Evolutionary conservation across 2,888 invertebrate species (phyloP), one percentile per base, ranked within the genome.

Genomic region (Drosophila imparisetae): DNA sequence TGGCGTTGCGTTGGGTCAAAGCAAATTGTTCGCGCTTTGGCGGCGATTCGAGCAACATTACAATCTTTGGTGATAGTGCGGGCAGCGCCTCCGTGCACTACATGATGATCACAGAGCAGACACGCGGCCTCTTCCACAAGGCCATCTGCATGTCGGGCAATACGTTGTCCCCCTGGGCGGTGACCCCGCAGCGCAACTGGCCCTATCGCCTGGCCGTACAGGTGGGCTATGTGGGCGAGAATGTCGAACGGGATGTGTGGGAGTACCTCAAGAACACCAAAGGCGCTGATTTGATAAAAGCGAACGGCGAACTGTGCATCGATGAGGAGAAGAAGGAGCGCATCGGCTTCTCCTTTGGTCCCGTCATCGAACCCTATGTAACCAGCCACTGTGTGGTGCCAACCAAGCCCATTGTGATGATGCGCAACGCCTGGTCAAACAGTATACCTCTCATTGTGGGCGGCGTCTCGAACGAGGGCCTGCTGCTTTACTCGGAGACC

Each of bases 61-160:
- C 94, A 2, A 83, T 94, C 49, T 94, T 94, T 72, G 94, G 94
- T 7, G 94, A 94, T 74, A 94, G 94, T 82, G 94, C 94, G 34
- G 94, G 94, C 40, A 93, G 92, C 32, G 93, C 93, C 34, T 92
- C 94, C 0, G 93, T 93, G 10, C 94, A 94, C 78, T 93, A 92
- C 63, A 91, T 94, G 85, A 92, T 94, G 88, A 88, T 94, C 38
- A 94, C 94, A 0, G 93, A 94, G 42, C 92, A 94, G 89, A 92
- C 94, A 1, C 92, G 93, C 78, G 92, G 90, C 6, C 89, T 93
- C 4, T 93, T 93, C 59, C 92, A 93, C 66, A 92, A 91, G 70
- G 92, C 91, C 36, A 93, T 93, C 67, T 88, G 91, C 72, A 92
- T 92, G 93, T 93, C 92, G n/a, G 93, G 93, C 15, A 91, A 89